Evolutionary conservation across 1,140 invertebrate genomes (phyloP).

Genomic region (Elymnias hypermnestra): DNA sequence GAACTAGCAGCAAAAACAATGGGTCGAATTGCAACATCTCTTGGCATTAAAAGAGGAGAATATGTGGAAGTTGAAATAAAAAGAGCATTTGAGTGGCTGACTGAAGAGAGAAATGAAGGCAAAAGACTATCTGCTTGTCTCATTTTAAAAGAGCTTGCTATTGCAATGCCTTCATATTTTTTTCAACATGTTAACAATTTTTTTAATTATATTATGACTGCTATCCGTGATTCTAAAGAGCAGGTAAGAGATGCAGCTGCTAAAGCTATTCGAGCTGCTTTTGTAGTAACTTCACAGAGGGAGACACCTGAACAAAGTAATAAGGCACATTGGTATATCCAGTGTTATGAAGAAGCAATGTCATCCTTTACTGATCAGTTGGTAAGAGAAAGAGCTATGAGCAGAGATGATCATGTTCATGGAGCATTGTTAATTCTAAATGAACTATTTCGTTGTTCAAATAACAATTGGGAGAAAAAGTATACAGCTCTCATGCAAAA

Average conservation of each 20-base stretch:
- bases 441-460: conserved; percentile 95
- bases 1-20: conserved; percentile 96
- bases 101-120: conserved; percentile 90
- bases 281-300: conserved; percentile 95
- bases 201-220: conserved; percentile 96
- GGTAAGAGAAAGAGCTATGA: conserved; percentile 84
- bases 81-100: conserved; percentile 94
- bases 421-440: conserved; percentile 95
- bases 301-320: conserved; percentile 93
- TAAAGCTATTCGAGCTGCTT: conserved; percentile 92
- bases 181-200: conserved; percentile 97
- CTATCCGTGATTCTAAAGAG: conserved; percentile 93
- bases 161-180: conserved; percentile 98
- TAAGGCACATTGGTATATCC: conserved; percentile 92
- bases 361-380: conserved; percentile 84
- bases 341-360: conserved; percentile 93
- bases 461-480: conserved; percentile 90
- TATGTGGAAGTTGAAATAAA: conserved; percentile 98
- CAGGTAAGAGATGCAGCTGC: conserved; percentile 93
- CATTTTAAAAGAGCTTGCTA: conserved; percentile 94
- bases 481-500: conserved; percentile 83
- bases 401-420: conserved; percentile 93
- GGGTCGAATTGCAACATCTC: conserved; percentile 91
- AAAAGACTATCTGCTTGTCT: conserved; percentile 94
- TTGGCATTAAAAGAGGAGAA: conserved; percentile 93